These are phyloP conservation scores for Prunella fulvescens DNA, from an alignment of 2,113 vertebrate genomes.

Conservation along the genomic window DNA sequence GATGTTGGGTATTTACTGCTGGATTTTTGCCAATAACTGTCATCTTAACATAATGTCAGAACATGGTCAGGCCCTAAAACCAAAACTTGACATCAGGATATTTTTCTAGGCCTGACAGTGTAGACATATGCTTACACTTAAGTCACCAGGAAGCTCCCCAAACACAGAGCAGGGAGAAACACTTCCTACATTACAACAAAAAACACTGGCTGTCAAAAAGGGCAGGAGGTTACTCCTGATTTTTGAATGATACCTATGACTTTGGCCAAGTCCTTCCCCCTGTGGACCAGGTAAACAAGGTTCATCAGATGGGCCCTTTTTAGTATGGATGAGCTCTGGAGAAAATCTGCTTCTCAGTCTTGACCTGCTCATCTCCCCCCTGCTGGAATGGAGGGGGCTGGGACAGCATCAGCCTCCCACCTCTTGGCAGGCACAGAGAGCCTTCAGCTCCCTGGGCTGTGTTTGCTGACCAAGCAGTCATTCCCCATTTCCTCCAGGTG, in stretches of 20 bases:
- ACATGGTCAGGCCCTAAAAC: not conserved
- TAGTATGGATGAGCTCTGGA: not conserved
- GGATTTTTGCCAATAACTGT: not conserved
- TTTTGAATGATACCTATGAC: not conserved
- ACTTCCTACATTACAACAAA: not conserved
- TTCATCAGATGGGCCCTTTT: not conserved
- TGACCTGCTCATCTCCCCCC: not conserved
- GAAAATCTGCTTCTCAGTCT: not conserved
- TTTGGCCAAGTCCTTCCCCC: not conserved
- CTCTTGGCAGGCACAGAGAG: not conserved
- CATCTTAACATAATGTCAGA: not conserved
- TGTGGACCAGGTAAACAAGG: not conserved
- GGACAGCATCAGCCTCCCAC: not conserved
- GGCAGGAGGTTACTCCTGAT: not conserved
- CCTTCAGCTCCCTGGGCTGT: not conserved
- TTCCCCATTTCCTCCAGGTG: not conserved
- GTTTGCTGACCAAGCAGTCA: not conserved
- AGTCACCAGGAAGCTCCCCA: not conserved
- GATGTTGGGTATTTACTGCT: not conserved
- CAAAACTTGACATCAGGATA: not conserved
- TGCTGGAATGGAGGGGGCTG: not conserved
- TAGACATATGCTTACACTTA: not conserved
- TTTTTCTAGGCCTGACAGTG: not conserved
- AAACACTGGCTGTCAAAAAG: not conserved
- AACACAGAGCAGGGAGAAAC: not conserved